A percentile compares a stretch with the other conserved stretches of the same genome.
phyloP scores from a whole-genome alignment of 2,888 invertebrate species.

The Bhutanitis thaidina region DNA sequence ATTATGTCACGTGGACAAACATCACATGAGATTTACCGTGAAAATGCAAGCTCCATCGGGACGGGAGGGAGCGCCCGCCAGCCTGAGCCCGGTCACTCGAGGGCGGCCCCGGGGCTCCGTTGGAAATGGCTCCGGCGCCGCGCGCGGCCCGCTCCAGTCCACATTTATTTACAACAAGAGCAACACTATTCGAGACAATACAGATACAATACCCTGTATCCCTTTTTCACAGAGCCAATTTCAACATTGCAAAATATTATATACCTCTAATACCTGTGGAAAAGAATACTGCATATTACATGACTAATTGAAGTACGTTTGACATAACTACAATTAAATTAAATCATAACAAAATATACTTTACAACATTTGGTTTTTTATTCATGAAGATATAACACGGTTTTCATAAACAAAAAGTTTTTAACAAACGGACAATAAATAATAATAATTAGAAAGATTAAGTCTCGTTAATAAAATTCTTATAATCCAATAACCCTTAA shows the following conservation, averaged over 20 bases:
- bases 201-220: conserved; percentile 2
- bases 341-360: no score
- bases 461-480: no score
- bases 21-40: not conserved
- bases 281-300: not conserved
- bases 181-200: conserved; percentile 10
- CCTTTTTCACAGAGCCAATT: not conserved
- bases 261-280: not conserved
- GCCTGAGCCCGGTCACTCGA: not conserved
- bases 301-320: not conserved
- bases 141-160: not conserved
- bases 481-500: no score
- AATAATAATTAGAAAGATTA: no score
- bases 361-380: no score
- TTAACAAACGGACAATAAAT: no score
- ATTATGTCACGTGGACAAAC: not conserved
- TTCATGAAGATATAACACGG: no score
- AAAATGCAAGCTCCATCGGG: not conserved
- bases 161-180: conserved; percentile 11
- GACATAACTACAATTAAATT: no score
- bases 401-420: no score
- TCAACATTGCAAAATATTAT: not conserved
- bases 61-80: no score
- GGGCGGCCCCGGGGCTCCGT: no score
- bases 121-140: not conserved